These are phyloP conservation scores for Capromys pilorides DNA, from an alignment of 2,797 vertebrate genomes.

Conservation along the genomic window DNA sequence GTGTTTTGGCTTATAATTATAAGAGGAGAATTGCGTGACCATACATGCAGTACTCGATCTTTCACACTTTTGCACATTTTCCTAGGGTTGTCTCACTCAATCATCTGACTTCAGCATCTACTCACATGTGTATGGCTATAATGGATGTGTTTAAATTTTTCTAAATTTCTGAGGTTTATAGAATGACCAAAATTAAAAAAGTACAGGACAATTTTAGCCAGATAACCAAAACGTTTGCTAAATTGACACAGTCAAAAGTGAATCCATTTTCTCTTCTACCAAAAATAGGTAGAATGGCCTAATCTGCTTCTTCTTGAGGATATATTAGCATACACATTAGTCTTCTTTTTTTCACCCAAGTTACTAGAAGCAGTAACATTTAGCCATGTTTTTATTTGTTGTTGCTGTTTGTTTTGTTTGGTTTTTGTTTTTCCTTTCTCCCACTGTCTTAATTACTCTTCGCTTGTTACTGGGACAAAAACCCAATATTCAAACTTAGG, in stretches of 20 bases:
- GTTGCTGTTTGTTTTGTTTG: too few relatives aligned
- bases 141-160: not conserved
- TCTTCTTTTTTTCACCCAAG: not conserved
- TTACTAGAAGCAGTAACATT: not conserved
- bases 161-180: not conserved
- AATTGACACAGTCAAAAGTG: not conserved
- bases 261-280: not conserved
- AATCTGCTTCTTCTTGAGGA: not conserved
- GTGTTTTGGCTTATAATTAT: not conserved
- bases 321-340: not conserved
- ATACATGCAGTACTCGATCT: not conserved
- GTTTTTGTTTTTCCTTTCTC: too few relatives aligned
- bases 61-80: not conserved
- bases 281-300: not conserved
- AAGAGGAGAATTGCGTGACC: not conserved
- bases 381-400: too few relatives aligned
- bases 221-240: not conserved
- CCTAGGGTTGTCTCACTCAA: not conserved
- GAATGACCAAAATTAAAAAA: not conserved
- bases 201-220: not conserved
- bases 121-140: not conserved
- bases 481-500: too few relatives aligned
- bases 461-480: too few relatives aligned
- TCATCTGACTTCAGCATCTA: not conserved
- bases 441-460: too few relatives aligned